phyloP scores from a whole-genome alignment of 2,888 invertebrate species.

The Scrobipalpa atriplicella region DNA sequence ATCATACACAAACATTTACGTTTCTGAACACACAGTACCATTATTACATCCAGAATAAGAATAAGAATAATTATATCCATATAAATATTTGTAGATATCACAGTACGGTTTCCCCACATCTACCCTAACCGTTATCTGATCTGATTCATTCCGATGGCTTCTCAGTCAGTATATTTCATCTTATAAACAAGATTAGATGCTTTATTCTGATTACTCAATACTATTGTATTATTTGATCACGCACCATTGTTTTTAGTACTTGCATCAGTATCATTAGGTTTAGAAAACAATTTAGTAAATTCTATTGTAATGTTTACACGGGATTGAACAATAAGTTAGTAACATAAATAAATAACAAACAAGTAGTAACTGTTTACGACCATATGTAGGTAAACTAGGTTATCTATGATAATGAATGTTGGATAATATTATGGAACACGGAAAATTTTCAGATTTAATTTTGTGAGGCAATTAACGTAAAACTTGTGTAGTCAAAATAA shows the following conservation, averaged over 20 bases:
- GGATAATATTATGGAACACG: too few relatives aligned
- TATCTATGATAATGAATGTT: neutral
- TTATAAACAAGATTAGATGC: neutral
- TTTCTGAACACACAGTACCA: too few relatives aligned
- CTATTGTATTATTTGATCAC: slow-evolving; percentile 3
- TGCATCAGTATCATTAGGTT: neutral
- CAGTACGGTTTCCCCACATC: slow-evolving; percentile 6
- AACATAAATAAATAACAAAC: neutral
- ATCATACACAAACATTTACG: too few relatives aligned
- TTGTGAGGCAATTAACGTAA: too few relatives aligned
- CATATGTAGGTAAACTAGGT: neutral
- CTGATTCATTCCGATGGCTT: slow-evolving; percentile 8
- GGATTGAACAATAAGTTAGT: neutral
- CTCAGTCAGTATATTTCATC: neutral
- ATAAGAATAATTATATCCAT: too few relatives aligned
- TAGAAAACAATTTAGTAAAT: neutral
- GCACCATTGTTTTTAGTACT: neutral
- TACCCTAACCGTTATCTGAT: neutral
- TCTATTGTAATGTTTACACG: neutral
- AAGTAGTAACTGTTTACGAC: neutral
- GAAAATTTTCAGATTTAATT: too few relatives aligned
- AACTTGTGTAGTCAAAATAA: too few relatives aligned
- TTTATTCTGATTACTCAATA: neutral
- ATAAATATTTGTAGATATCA: too few relatives aligned
- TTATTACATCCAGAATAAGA: too few relatives aligned